A percentile compares a stretch with the other conserved stretches of the same genome.
Evolutionary conservation across 2,113 vertebrate species (phyloP).

Genomic region (Dromiciops gliroides): DNA sequence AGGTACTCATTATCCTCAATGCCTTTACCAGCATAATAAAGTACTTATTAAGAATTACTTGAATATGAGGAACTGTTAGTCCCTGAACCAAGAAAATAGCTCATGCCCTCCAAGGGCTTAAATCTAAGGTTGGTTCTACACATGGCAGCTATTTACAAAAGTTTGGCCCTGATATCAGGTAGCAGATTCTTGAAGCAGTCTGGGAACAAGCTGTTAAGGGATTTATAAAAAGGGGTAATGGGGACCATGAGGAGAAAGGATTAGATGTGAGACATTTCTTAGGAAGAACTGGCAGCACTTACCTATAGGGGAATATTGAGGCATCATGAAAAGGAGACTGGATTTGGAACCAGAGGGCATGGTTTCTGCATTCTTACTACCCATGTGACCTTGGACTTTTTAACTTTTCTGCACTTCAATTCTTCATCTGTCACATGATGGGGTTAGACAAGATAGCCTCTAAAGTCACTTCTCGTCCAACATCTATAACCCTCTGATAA

Average conservation of each 20-base stretch:
- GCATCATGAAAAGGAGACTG: not conserved
- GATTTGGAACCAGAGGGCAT: not conserved
- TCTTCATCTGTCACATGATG: not conserved
- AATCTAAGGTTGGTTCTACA: not conserved
- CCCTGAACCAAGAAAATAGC: not conserved
- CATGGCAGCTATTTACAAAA: not conserved
- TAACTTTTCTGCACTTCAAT: not conserved
- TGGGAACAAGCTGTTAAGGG: not conserved
- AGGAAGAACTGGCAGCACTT: not conserved
- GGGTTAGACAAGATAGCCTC: not conserved
- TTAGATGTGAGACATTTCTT: not conserved
- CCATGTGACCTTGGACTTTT: not conserved
- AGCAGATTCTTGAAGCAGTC: not conserved
- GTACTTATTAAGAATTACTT: not conserved
- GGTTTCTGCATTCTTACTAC: too few relatives aligned
- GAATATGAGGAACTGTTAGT: not conserved
- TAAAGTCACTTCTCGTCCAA: not conserved
- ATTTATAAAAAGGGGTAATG: not conserved
- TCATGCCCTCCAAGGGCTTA: not conserved
- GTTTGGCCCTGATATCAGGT: not conserved
- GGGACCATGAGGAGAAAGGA: not conserved
- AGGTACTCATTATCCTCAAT: not conserved
- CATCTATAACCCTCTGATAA: not conserved
- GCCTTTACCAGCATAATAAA: slow-evolving; percentile 15
- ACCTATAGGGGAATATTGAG: not conserved